Base-by-base conservation (phyloP, 1,140 invertebrate genomes). In the Drosophila equinoxialis region DNA sequence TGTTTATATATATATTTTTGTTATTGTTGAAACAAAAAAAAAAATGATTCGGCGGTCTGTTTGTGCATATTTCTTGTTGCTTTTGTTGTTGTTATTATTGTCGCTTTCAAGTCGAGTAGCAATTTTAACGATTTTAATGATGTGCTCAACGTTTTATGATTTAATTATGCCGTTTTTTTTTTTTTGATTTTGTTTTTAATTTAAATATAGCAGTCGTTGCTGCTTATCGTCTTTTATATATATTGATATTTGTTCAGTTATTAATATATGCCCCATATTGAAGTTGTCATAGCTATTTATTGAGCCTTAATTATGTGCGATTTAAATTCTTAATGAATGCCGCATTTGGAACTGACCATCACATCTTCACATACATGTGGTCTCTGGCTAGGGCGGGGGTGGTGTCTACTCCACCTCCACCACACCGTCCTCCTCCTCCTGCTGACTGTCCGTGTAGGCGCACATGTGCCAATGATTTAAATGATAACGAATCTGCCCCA, bases 291-390 rank as follows among this genome's bases (percentile, higher is more conserved):
- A 58, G 83, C 79, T 68, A 83, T 87, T 89, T 87, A 79, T 87
- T 87, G 83, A 80, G 79, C 59, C 76, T 89, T 83, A 89, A 87
- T 87, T 87, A 87, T 89, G 80, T 80, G 74, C 77, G 83, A 81
- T 89, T 89, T 89, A 89, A 83, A 89, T 89, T 89, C 84, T 89
- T 89, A 89, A 89, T 89, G 84, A 89, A 89, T 81, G 79, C 76
- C 77, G 65, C 81, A 66, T 77, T 77, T 77, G 75, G 74, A 39
- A 39, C 74, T 66, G 62, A 39, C 37, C 69, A 61, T 71, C 69
- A 60, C 14, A 45, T 45, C n/a, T n/a, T 39, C 59, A 20, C 2
- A 10, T 37, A 35, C 42, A 13, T 17, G 6, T 64, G 70, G 72
- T 59, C 59, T 20, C 3, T 7, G 17, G n/a, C 39, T 42, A 55